These are phyloP conservation scores for Branchinecta lynchi DNA, from an alignment of 1,140 invertebrate genomes.

Conservation along the genomic window DNA sequence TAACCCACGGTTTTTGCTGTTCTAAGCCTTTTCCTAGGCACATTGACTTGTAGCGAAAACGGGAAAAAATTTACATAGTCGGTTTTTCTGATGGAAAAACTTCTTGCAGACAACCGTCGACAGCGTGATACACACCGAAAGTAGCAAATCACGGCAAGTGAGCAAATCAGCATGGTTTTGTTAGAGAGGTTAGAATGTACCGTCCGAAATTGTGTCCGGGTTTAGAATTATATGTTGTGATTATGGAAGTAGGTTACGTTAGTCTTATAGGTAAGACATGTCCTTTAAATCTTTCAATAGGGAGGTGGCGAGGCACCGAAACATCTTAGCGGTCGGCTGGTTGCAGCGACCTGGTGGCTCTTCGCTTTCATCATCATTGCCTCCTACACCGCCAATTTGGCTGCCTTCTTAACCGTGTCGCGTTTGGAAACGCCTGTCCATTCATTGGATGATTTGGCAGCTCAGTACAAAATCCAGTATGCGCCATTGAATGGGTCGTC, in stretches of 20 bases:
- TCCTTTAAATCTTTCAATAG: too few species aligned
- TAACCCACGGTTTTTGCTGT: too few species aligned
- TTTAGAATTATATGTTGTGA: neutral
- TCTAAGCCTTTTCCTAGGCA: too few species aligned
- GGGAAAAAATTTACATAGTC: too few species aligned
- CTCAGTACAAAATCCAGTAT: slow-evolving; percentile 90
- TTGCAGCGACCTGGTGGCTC: slow-evolving; percentile 94
- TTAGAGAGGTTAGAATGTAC: neutral
- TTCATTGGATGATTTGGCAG: slow-evolving; percentile 76
- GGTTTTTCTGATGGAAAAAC: too few species aligned
- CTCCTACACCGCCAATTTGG: slow-evolving; percentile 93
- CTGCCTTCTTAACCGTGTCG: slow-evolving; percentile 84
- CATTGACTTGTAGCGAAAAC: too few species aligned
- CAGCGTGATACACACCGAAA: too few species aligned
- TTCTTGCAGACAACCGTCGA: too few species aligned
- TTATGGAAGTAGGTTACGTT: too few species aligned
- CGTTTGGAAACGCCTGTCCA: slow-evolving; percentile 80
- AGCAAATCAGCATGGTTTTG: too few species aligned
- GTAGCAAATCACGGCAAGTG: too few species aligned
- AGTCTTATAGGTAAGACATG: too few species aligned
- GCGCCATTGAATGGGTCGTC: slow-evolving; percentile 68
- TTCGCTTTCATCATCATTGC: slow-evolving; percentile 96
- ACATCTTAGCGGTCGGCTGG: slow-evolving; percentile 74
- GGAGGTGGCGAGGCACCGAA: slow-evolving; percentile 92
- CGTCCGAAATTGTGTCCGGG: neutral